Evolutionary conservation across 1,140 invertebrate species (phyloP).

Genomic region (Ephestia elutella): DNA sequence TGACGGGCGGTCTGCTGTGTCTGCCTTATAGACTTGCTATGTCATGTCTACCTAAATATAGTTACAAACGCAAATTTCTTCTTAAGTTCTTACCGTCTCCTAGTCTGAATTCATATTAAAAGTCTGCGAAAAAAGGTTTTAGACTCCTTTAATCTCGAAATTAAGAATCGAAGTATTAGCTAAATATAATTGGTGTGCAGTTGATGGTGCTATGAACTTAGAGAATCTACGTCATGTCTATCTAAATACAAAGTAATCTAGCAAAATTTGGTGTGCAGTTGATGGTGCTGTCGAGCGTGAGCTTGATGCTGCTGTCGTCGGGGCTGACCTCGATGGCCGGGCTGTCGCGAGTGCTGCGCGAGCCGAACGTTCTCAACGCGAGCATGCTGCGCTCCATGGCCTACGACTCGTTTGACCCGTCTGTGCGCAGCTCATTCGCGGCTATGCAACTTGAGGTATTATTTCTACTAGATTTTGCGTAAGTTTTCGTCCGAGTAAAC

Average conservation of each 20-base stretch:
- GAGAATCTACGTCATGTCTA: too few relatives aligned
- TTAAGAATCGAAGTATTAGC: too few relatives aligned
- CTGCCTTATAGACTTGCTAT: slow-evolving; percentile 22
- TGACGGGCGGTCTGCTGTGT: slow-evolving; percentile 51
- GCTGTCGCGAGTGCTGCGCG: slow-evolving; percentile 44
- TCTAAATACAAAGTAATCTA: too few relatives aligned
- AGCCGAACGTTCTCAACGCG: slow-evolving; percentile 38
- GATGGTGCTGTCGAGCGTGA: slow-evolving; percentile 42
- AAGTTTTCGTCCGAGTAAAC: too few relatives aligned
- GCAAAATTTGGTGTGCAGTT: slow-evolving; percentile 39
- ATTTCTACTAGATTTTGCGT: background rate
- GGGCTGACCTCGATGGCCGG: slow-evolving; percentile 40
- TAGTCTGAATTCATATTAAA: too few relatives aligned
- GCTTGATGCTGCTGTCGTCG: slow-evolving; percentile 44
- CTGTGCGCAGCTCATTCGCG: slow-evolving; percentile 48
- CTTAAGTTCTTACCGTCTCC: too few relatives aligned
- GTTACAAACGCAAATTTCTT: too few relatives aligned
- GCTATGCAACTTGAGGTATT: slow-evolving; percentile 59
- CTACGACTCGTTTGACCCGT: slow-evolving; percentile 33
- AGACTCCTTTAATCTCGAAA: too few relatives aligned
- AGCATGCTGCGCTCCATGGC: slow-evolving; percentile 45
- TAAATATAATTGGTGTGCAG: too few relatives aligned
- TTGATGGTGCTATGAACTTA: too few relatives aligned
- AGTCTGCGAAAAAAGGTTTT: too few relatives aligned
- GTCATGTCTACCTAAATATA: too few relatives aligned